Evolutionary conservation across 2,797 vertebrate species (phyloP).

Genomic region (Tadarida brasiliensis): DNA sequence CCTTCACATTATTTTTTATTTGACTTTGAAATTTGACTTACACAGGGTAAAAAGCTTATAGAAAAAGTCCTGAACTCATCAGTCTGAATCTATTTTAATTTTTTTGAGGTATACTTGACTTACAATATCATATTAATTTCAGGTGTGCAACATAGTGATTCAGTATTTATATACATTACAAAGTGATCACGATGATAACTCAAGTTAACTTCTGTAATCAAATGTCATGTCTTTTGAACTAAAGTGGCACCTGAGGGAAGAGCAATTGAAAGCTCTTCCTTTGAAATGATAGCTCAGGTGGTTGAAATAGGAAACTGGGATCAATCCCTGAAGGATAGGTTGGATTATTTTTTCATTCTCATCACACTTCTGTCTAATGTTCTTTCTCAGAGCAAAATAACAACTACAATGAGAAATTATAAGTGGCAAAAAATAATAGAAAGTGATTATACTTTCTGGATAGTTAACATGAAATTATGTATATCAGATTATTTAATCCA

Average conservation of each 20-base stretch:
- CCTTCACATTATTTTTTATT: not conserved
- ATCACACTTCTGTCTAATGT: not conserved
- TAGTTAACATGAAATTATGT: conserved; percentile 1
- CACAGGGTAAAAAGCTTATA: not conserved
- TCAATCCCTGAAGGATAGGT: not conserved
- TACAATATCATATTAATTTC: not conserved
- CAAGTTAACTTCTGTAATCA: not conserved
- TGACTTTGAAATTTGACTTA: conserved; percentile 4
- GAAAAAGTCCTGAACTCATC: not conserved
- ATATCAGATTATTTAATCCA: not conserved
- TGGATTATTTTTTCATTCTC: not conserved
- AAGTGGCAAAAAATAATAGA: conserved; percentile 46
- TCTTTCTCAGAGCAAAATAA: conserved; percentile 31
- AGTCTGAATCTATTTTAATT: not conserved
- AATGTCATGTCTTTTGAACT: not conserved
- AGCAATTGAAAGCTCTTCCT: not conserved
- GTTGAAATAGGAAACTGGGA: not conserved
- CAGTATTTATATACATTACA: not conserved
- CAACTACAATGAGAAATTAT: conserved; percentile 27
- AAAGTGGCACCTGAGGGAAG: not conserved
- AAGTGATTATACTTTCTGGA: not conserved
- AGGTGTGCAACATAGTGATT: not conserved
- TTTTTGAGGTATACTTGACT: not conserved
- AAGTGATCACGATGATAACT: not conserved
- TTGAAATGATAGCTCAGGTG: not conserved